These are phyloP conservation scores for Drosophila fulvimacula DNA, from an alignment of 2,888 invertebrate species.

Conservation along the genomic window DNA sequence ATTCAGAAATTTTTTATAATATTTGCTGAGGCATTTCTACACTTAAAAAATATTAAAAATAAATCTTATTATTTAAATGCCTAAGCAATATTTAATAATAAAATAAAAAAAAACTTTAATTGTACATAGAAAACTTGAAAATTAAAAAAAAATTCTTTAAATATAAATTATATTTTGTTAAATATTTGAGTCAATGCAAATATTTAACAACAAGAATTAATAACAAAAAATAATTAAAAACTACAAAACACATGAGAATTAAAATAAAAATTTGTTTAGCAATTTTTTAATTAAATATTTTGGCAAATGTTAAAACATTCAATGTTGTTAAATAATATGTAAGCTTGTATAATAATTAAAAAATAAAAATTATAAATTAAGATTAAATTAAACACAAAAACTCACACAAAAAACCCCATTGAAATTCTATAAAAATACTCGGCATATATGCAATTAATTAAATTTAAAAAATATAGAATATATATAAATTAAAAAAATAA, in stretches of 20 bases:
- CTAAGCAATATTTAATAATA: conserved; percentile 6
- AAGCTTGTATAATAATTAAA: conserved; percentile 81
- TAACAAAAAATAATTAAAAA: not conserved
- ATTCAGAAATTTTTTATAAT: not conserved
- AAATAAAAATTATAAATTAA: conserved; percentile 15
- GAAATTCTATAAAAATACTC: conserved; percentile 73
- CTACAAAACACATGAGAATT: conserved; percentile 7
- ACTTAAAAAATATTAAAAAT: not conserved
- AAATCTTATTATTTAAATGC: not conserved
- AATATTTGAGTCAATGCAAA: conserved; percentile 6
- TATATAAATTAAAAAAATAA: conserved; percentile 33
- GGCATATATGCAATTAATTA: conserved; percentile 64
- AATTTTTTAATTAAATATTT: conserved; percentile 33
- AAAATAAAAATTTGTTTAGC: conserved; percentile 23
- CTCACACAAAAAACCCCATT: conserved; percentile 63
- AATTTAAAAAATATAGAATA: conserved; percentile 41
- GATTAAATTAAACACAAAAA: conserved; percentile 14
- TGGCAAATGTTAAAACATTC: conserved; percentile 81
- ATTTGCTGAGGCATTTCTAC: not conserved
- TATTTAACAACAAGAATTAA: conserved; percentile 8
- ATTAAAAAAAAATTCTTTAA: not conserved
- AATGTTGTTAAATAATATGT: conserved; percentile 85
- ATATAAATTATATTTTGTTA: not conserved
- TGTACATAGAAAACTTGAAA: not conserved
- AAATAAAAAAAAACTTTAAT: not conserved